phyloP scores from a whole-genome alignment of 2,797 vertebrate genomes.

The Cynodonichthys magdalenae region DNA sequence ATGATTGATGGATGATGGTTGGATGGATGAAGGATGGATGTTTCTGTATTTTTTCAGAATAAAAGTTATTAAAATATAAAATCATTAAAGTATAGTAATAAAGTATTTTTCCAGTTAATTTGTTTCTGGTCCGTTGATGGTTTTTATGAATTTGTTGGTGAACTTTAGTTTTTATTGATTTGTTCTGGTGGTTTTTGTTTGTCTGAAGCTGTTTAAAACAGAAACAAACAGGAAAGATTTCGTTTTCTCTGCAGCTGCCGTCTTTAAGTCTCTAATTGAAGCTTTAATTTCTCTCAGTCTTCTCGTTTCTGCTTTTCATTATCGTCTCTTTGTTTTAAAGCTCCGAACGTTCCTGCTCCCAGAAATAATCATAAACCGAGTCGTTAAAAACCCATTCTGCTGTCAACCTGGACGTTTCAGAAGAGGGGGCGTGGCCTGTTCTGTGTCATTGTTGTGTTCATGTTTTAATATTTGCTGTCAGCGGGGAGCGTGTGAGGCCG shows the following conservation, averaged over 20 bases:
- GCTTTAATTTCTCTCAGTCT: conserved; percentile 8
- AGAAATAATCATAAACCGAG: conserved; percentile 24
- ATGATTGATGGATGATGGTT: too few species aligned
- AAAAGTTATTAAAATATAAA: too few species aligned
- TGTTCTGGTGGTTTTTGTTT: too few species aligned
- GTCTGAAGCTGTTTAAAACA: too few species aligned
- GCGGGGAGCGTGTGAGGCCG: conserved; percentile 67
- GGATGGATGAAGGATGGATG: too few species aligned
- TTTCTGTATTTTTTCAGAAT: too few species aligned
- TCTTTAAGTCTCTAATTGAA: conserved; percentile 6
- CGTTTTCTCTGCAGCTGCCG: neutral
- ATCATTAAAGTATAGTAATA: too few species aligned
- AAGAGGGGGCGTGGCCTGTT: conserved; percentile 35
- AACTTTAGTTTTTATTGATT: too few species aligned
- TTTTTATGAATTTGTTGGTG: too few species aligned
- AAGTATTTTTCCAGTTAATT: too few species aligned
- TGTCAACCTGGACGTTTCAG: conserved; percentile 13
- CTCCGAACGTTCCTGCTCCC: conserved; percentile 11
- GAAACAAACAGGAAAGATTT: neutral
- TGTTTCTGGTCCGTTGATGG: too few species aligned
- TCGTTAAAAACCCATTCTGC: conserved; percentile 49
- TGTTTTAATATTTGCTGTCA: conserved; percentile 64
- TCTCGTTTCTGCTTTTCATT: neutral
- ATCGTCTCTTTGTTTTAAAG: conserved; percentile 21
- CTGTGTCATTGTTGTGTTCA: conserved; percentile 52